Evolutionary conservation across 2,888 invertebrate species (phyloP), one percentile per base, ranked within the genome.

Genomic region (Dynastes hyllus): DNA sequence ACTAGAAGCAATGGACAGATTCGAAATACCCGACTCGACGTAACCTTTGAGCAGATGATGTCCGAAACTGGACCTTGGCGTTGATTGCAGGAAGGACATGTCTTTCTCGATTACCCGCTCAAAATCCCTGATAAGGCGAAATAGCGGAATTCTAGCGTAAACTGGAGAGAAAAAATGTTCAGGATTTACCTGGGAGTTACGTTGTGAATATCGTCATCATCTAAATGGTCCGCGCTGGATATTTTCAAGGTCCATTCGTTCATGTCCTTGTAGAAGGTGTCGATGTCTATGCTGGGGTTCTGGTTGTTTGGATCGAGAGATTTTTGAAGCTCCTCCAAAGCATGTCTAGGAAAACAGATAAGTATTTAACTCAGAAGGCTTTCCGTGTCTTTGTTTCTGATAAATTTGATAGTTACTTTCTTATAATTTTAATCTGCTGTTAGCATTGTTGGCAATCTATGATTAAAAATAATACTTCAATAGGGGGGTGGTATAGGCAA

Each of bases 181-280:
- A 32, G 45, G 9, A 45, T 71, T 29, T 13, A 80, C 80, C 78
- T 80, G 29, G 80, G 77, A 4, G 80, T 80, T 40, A 69, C 51
- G 27, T 78, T 77, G n/a, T 51, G 75, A 27, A 66, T 8, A 32
- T 78, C 75, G 5, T 75, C 69, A 6, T 78, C 75, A 9, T 55
- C 80, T 1, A 40, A 9, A 22, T 69, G 65, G 29, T 61, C 58
- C 11, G 67, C 58, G 22, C 63, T 67, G 5, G 78, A 80, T 37
- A 80, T 67, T 37, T 79, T 79, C 61, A 76, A 40, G n/a, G 79
- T 76, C 80, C 80, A 80, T 29, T 75, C 77, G 73, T 73, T 78
- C 80, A 80, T 80, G 37, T 70, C 73, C 5, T 66, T 66, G 61
- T 77, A 71, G 66, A 80, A 80, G 16, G 71, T 77, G 16, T 78